phyloP scores from a whole-genome alignment of 2,113 vertebrate genomes.

The Cyprinodon tularosa region DNA sequence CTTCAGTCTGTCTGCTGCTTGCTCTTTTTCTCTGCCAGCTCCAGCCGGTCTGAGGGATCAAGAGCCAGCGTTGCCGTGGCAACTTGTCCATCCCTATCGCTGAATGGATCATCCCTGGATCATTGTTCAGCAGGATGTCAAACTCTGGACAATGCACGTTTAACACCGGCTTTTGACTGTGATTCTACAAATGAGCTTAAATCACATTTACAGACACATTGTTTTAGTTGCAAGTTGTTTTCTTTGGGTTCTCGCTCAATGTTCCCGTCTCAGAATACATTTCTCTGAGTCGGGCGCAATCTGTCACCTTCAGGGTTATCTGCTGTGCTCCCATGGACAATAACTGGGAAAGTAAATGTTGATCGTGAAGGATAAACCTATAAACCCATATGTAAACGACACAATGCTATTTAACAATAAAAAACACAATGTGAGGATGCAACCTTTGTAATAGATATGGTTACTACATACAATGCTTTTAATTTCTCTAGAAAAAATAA shows the following conservation, averaged over 20 bases:
- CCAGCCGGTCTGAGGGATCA: constrained; percentile 59
- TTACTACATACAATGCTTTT: background rate
- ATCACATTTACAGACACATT: background rate
- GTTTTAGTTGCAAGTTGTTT: background rate
- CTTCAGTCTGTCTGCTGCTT: constrained; percentile 32
- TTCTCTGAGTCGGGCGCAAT: constrained; percentile 4
- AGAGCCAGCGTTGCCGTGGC: constrained; percentile 70
- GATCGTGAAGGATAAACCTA: too few species aligned
- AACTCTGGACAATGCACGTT: constrained; percentile 8
- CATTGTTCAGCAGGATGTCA: constrained; percentile 21
- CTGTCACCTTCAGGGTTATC: background rate
- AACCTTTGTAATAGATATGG: background rate
- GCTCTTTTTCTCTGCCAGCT: constrained; percentile 57
- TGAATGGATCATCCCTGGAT: constrained; percentile 56
- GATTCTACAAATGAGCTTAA: background rate
- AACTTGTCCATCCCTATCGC: constrained; percentile 63
- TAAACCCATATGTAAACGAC: too few species aligned
- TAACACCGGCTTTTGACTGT: background rate
- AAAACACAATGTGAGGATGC: background rate
- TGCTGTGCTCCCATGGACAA: background rate
- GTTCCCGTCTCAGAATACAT: background rate
- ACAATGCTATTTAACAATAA: background rate
- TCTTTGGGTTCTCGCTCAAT: background rate
- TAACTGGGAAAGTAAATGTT: background rate
- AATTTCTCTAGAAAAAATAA: background rate